Evolutionary conservation across 2,888 invertebrate species (phyloP).

Genomic region (Tipula lateralis): DNA sequence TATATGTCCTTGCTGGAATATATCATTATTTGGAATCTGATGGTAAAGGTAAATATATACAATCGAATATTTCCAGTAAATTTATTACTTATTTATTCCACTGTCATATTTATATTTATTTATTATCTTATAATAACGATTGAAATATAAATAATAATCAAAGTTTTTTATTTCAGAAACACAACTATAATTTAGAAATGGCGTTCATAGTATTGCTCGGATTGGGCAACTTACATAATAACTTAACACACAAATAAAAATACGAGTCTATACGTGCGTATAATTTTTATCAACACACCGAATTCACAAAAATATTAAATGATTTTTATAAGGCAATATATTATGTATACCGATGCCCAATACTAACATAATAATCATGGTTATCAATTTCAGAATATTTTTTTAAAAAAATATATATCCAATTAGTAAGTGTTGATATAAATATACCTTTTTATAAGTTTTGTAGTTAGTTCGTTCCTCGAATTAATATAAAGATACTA

Average conservation of each 20-base stretch:
- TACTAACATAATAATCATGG: not conserved
- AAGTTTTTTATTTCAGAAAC: too few relatives aligned
- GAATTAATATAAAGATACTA: not conserved
- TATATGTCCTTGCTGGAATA: not conserved
- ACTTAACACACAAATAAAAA: too few relatives aligned
- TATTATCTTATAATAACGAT: not conserved
- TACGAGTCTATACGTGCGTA: too few relatives aligned
- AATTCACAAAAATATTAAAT: too few relatives aligned
- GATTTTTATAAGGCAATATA: too few relatives aligned
- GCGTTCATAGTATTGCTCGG: too few relatives aligned
- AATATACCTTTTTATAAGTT: not conserved
- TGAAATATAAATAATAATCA: not conserved
- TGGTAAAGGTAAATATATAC: not conserved
- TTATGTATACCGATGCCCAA: too few relatives aligned
- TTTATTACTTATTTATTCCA: not conserved
- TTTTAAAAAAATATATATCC: not conserved
- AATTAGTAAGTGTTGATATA: slow-evolving; percentile 19
- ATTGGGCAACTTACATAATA: too few relatives aligned
- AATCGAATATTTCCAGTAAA: not conserved
- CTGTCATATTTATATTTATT: not conserved
- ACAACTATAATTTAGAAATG: not conserved
- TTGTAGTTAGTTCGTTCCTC: not conserved
- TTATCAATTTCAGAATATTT: not conserved
- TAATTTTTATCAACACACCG: too few relatives aligned
- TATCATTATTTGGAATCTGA: too few relatives aligned